Conservation (phyloP, 1,140 invertebrate species). For the Microplitis demolitor region DNA sequence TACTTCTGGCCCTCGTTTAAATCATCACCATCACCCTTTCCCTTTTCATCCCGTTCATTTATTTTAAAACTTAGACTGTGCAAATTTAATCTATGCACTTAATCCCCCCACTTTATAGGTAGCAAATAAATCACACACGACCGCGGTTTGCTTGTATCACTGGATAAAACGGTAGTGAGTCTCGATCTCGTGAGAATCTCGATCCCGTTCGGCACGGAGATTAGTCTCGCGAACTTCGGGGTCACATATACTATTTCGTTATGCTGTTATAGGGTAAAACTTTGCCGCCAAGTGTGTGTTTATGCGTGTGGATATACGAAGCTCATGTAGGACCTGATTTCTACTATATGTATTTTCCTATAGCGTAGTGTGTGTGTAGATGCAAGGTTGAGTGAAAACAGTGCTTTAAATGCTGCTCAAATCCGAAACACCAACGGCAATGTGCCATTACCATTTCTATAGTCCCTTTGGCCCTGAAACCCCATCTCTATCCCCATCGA, state of each 20-base stretch:
- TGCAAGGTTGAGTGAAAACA: conserved; percentile 28
- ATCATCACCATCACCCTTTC: background rate
- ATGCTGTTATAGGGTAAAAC: background rate
- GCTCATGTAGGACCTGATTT: background rate
- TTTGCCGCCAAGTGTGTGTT: background rate
- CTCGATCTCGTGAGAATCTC: conserved; percentile 44
- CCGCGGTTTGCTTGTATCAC: background rate
- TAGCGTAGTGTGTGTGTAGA: conserved; percentile 23
- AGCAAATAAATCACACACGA: conserved; percentile 36
- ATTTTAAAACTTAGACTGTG: background rate
- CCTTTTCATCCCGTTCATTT: background rate
- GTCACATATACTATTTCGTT: conserved; percentile 17
- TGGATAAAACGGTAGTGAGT: background rate
- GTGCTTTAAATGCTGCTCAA: conserved; percentile 14
- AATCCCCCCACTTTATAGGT: conserved; percentile 7
- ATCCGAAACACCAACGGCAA: conserved; percentile 48
- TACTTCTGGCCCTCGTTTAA: conserved; percentile 18
- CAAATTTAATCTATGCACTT: too few species aligned
- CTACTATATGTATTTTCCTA: conserved; percentile 22
- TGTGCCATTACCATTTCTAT: conserved; percentile 50
- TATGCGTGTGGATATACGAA: too few species aligned
- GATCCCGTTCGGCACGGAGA: conserved; percentile 47
- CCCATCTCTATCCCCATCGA: background rate
- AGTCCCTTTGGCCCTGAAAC: conserved; percentile 22
- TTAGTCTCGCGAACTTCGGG: conserved; percentile 40